phyloP scores from a whole-genome alignment of 2,797 vertebrate genomes.

The Myotis daubentonii region DNA sequence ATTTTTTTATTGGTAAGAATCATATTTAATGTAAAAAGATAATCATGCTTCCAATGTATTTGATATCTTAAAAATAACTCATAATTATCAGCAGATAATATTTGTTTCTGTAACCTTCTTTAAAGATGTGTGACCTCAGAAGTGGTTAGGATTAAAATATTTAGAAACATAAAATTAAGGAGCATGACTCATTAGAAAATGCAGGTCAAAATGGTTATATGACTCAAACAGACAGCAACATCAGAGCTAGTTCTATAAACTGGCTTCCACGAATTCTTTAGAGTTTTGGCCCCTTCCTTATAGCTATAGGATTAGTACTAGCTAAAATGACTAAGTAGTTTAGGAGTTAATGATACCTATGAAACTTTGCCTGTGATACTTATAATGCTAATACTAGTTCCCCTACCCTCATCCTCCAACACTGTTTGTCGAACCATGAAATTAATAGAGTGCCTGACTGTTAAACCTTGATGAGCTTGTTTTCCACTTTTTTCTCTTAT shows the following conservation, averaged over 20 bases:
- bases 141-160: neutral
- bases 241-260: neutral
- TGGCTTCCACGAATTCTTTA: neutral
- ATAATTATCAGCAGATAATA: neutral
- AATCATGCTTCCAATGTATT: neutral
- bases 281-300: neutral
- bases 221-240: neutral
- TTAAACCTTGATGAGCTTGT: neutral
- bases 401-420: fast-evolving
- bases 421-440: neutral
- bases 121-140: neutral
- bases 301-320: neutral
- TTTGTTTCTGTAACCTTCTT: neutral
- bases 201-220: neutral
- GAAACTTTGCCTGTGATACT: neutral
- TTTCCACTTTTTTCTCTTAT: neutral
- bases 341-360: neutral
- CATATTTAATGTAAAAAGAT: neutral
- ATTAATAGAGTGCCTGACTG: neutral
- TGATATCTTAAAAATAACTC: neutral
- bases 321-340: neutral
- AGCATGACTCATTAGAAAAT: neutral
- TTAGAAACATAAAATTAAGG: neutral
- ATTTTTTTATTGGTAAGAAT: neutral
- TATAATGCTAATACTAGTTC: neutral